Evolutionary conservation across 2,113 vertebrate genomes (phyloP).

Genomic region (Platanista minor): DNA sequence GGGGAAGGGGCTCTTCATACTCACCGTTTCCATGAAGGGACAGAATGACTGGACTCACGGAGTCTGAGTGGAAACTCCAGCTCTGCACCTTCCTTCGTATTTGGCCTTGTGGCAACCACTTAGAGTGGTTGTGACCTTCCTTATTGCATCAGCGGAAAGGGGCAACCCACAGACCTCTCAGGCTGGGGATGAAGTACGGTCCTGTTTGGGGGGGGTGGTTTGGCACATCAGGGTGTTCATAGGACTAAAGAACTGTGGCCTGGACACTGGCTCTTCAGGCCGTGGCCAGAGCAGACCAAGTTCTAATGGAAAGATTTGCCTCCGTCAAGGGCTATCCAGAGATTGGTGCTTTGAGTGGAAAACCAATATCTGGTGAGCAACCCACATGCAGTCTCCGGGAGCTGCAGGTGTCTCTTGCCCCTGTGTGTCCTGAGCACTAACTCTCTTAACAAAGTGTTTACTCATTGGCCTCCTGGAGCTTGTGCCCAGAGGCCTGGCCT

Average conservation of each 20-base stretch:
- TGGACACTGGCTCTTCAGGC: background rate
- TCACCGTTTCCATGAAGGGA: background rate
- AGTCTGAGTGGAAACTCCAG: background rate
- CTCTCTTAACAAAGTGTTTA: background rate
- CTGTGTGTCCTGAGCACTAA: background rate
- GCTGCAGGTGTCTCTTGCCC: conserved; percentile 58
- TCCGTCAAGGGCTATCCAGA: background rate
- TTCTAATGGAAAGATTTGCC: background rate
- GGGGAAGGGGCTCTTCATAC: background rate
- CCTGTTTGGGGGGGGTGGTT: background rate
- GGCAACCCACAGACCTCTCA: background rate
- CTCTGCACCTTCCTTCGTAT: background rate
- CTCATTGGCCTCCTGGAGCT: background rate
- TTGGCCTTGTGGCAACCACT: background rate
- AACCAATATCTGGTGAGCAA: rapidly evolving
- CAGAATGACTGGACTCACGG: background rate
- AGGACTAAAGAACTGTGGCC: background rate
- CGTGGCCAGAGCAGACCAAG: rapidly evolving
- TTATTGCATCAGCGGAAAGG: background rate
- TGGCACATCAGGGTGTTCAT: background rate
- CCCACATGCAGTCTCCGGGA: background rate
- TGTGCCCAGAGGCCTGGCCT: background rate
- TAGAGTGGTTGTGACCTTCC: background rate
- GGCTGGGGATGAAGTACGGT: background rate
- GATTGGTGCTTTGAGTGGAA: background rate